Conservation (phyloP, 1,140 invertebrate genomes). For the Ceratina calcarata region DNA sequence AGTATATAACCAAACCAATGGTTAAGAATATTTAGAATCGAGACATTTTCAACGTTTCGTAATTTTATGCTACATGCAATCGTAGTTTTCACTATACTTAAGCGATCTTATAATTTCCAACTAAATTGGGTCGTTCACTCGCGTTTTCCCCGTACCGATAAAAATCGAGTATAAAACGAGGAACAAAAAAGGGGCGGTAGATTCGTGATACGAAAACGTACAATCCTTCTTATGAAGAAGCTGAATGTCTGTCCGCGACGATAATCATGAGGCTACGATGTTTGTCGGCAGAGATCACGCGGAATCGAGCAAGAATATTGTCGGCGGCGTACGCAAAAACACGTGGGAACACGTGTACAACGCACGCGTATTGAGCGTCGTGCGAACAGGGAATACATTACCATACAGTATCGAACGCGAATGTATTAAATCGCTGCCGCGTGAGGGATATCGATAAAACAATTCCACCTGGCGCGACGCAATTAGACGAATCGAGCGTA, state of each 20-base stretch:
- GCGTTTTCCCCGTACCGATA: not conserved
- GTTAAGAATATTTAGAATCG: slow-evolving; percentile 4
- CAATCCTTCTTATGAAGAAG: too few species aligned
- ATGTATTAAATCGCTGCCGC: not conserved
- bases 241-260: not conserved
- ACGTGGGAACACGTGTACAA: not conserved
- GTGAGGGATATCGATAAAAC: not conserved
- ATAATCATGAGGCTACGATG: not conserved
- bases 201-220: too few species aligned
- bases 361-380: not conserved
- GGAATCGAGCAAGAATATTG: not conserved
- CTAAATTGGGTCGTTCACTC: not conserved
- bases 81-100: not conserved
- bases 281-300: not conserved
- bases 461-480: slow-evolving; percentile 1
- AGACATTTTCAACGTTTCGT: not conserved
- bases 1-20: not conserved
- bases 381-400: slow-evolving; percentile 6
- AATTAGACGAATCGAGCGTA: slow-evolving; percentile 18
- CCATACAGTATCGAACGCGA: not conserved
- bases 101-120: not conserved
- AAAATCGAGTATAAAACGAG: too few species aligned
- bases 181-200: not conserved
- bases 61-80: not conserved
- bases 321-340: not conserved